These are phyloP conservation scores for Dermatophagoides farinae DNA, from an alignment of 1,140 invertebrate genomes.

Conservation along the genomic window DNA sequence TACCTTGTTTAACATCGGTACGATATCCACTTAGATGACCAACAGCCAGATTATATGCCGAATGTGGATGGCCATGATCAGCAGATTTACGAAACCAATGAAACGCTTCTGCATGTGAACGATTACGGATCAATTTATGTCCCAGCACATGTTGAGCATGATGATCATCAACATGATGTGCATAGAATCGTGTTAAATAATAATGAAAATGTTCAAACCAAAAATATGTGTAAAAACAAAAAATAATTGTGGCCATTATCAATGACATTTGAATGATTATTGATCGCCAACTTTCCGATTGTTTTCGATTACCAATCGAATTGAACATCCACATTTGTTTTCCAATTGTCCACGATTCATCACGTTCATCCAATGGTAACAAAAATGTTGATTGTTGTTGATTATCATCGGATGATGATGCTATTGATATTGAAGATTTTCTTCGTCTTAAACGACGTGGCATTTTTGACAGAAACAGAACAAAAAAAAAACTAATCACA, in stretches of 20 bases:
- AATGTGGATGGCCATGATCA: conserved; percentile 35
- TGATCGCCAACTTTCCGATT: neutral
- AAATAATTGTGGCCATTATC: conserved; percentile 18
- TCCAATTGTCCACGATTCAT: neutral
- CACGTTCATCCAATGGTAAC: conserved; percentile 3
- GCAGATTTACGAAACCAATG: conserved; percentile 33
- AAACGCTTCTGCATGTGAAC: conserved; percentile 27
- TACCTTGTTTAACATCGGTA: conserved; percentile 27
- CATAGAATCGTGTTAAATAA: conserved; percentile 31
- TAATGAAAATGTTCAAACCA: conserved; percentile 35
- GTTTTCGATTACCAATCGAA: neutral
- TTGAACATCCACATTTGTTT: conserved; percentile 1
- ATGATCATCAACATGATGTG: conserved; percentile 29
- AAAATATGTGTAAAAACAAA: conserved; percentile 30
- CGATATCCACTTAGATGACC: conserved; percentile 32
- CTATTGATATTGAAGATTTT: neutral
- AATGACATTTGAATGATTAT: conserved; percentile 22
- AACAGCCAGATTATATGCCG: conserved; percentile 35
- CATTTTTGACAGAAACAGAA: neutral
- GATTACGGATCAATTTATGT: conserved; percentile 33
- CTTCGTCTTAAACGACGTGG: neutral
- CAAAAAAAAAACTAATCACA: neutral
- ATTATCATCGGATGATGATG: neutral
- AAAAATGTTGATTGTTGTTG: neutral
- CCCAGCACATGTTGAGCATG: conserved; percentile 34